Conservation (phyloP, 2,113 vertebrate genomes). For the Cichladusa arquata region DNA sequence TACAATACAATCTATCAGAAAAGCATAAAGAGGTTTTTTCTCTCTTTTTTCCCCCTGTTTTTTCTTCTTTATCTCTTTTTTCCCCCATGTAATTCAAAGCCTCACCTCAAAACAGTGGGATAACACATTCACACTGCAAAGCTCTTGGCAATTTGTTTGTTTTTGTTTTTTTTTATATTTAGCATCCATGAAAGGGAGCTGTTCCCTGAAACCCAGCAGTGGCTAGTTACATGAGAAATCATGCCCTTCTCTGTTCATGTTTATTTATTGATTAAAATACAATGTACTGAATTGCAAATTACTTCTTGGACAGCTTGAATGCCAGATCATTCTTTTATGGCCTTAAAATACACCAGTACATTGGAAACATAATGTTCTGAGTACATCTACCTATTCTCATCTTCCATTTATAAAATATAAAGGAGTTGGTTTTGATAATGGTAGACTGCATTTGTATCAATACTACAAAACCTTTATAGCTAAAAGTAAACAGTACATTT, state of each 20-base stretch:
- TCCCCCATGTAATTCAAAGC: neutral
- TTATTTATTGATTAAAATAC: conserved; percentile 25
- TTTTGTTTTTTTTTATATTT: neutral
- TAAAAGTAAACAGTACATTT: neutral
- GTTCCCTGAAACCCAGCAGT: neutral
- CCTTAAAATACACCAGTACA: neutral
- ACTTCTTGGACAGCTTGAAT: neutral
- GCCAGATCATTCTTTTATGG: neutral
- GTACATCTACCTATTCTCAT: neutral
- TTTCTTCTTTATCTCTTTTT: accelerated
- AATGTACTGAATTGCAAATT: neutral
- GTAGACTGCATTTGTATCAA: neutral
- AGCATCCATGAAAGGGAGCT: neutral
- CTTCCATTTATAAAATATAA: neutral
- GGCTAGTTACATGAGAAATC: neutral
- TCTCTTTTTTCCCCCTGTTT: no score
- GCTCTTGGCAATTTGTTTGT: neutral
- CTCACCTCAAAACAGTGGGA: neutral
- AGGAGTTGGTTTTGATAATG: neutral
- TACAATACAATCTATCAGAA: neutral
- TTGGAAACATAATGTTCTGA: neutral
- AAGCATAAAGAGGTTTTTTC: accelerated
- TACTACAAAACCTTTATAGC: neutral
- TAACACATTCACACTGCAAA: neutral
- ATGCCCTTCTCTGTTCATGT: neutral